Percentiles rank a stretch among this genome's conserved stretches.
Conservation (phyloP, 2,888 invertebrate genomes). For the Agrilus biguttatus region DNA sequence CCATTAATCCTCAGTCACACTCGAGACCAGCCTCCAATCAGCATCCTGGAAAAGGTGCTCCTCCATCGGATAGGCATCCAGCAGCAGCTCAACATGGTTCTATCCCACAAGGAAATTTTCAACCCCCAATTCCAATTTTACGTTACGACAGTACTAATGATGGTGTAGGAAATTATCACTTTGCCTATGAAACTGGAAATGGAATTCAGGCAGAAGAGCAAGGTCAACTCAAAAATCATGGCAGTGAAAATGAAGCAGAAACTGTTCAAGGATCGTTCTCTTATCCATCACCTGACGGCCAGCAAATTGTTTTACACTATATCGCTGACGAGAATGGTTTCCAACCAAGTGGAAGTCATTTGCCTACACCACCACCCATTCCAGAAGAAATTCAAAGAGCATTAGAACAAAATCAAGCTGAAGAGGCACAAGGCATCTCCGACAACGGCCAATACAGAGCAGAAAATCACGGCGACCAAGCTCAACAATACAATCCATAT, state of each 20-base stretch:
- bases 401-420: constrained; percentile 11
- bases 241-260: constrained; percentile 8
- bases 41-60: constrained; percentile 6
- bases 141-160: constrained; percentile 17
- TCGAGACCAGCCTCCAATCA: neutral
- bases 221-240: constrained; percentile 11
- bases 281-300: constrained; percentile 22
- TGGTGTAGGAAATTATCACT: constrained; percentile 17
- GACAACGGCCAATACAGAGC: constrained; percentile 18
- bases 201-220: constrained; percentile 20
- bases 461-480: constrained; percentile 1
- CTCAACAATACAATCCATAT: constrained; percentile 1
- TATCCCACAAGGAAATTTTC: neutral
- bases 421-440: constrained; percentile 14
- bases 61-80: neutral
- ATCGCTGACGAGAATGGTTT: constrained; percentile 21
- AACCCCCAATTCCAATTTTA: constrained; percentile 9
- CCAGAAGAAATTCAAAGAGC: constrained; percentile 37
- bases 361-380: constrained; percentile 45
- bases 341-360: constrained; percentile 17
- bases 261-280: constrained; percentile 20
- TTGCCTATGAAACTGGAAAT: constrained; percentile 15
- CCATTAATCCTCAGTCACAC: constrained; percentile 7
- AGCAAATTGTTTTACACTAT: constrained; percentile 15
- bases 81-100: constrained; percentile 2